Percentiles rank a stretch among this genome's conserved stretches.
Evolutionary conservation across 2,888 invertebrate genomes (phyloP).

Genomic region (Eristalinus sepulchralis): DNA sequence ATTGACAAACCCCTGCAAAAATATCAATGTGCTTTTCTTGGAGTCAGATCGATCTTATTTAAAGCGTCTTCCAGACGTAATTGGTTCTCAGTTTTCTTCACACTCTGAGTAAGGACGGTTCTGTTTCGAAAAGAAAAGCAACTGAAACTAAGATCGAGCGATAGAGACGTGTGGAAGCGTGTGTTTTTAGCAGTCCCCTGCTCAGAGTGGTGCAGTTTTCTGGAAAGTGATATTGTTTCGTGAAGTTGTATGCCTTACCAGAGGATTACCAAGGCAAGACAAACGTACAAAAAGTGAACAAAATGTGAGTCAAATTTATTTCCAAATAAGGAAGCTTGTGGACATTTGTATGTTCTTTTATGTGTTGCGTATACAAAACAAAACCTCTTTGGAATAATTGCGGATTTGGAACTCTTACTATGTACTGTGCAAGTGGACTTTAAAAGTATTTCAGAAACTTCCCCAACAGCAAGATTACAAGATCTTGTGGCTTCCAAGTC

Average conservation of each 20-base stretch:
- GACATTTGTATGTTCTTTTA: neutral
- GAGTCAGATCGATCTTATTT: slow-evolving; percentile 59
- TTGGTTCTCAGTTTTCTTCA: slow-evolving; percentile 54
- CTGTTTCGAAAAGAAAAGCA: neutral
- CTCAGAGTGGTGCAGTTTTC: neutral
- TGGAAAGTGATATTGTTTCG: neutral
- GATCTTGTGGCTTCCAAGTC: no score
- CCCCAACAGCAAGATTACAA: neutral
- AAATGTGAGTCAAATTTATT: slow-evolving; percentile 48
- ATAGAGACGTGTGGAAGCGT: neutral
- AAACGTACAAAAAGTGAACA: neutral
- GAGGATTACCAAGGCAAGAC: slow-evolving; percentile 36
- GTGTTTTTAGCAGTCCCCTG: neutral
- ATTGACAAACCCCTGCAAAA: slow-evolving; percentile 55
- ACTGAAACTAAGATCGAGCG: neutral
- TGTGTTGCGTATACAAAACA: neutral
- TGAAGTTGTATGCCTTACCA: slow-evolving; percentile 28
- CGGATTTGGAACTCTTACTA: no score
- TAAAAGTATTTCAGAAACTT: neutral
- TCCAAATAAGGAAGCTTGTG: neutral
- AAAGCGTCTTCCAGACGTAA: slow-evolving; percentile 20
- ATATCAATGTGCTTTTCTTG: slow-evolving; percentile 36
- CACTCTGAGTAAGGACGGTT: slow-evolving; percentile 23
- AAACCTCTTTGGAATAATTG: no score
- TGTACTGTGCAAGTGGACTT: neutral